Base-by-base conservation (phyloP, 2,797 vertebrate genomes). In the Pangasius larnaudii region DNA sequence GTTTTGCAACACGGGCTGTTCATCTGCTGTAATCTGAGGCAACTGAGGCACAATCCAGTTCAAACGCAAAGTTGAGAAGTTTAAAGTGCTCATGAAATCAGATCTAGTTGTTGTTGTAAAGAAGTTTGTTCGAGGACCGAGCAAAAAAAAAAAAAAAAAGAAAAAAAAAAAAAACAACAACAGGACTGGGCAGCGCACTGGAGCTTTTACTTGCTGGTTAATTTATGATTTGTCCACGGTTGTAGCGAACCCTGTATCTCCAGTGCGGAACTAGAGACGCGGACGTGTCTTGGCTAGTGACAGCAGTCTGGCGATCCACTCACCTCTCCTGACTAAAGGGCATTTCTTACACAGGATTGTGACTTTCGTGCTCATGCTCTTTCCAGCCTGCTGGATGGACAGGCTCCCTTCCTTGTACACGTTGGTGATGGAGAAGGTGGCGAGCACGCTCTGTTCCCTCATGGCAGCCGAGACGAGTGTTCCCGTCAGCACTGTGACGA, bases 321-420 rank as follows among this genome's bases (percentile, higher is more conserved):
- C 33, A 96, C 97, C 97, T 96, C 96, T 96, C 90, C 96, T 95
- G 93, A 97, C 94, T 72, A 96, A 93, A 79, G 97, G 97, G 86
- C 97, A 97, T 85, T 97, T 96, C 92, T 95, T 97, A 91, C 97
- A 97, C 46, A 96, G 92, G 87, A 96, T 94, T 9, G 90, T 36
- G 78, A 97, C 91, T 92, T 94, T 97, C 91, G 95, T 93, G 49
- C 96, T 97, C 96, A 97, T 96, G 74, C 89, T 96, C 92, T 97
- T 97, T 82, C 97, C 97, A 0, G 97, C 97, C 91, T 97, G 97
- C 58, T 97, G 97, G 83, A 97, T 95, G 75, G 96, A 95, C 93
- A 97, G 84, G 77, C 90, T 96, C 74, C 97, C 97, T 88, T 97
- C 96, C 89, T 97, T 97, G 39, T 97, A 97, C 49, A 97, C 93